Evolutionary conservation across 2,113 vertebrate genomes (phyloP).

Genomic region (Tragelaphus scriptus): DNA sequence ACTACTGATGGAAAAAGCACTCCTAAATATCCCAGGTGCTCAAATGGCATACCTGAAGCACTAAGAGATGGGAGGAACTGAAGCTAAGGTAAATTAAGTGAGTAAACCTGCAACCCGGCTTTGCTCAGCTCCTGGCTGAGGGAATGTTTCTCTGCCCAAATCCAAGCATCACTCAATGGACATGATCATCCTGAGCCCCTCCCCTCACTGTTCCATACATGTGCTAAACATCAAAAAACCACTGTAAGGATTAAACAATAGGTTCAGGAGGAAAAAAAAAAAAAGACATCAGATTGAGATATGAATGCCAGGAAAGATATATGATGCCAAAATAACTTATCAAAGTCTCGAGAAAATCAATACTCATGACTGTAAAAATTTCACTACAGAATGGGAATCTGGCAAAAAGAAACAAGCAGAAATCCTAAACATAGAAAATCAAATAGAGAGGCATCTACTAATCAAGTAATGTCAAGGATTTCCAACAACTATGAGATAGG

Average conservation of each 20-base stretch:
- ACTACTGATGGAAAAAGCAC: neutral
- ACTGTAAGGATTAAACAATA: neutral
- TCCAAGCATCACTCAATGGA: neutral
- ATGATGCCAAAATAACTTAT: neutral
- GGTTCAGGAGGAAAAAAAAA: neutral
- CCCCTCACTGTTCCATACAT: neutral
- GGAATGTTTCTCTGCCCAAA: neutral
- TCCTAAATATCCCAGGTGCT: neutral
- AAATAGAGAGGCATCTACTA: neutral
- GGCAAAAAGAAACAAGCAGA: neutral
- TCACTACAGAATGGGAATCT: neutral
- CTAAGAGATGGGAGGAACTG: neutral
- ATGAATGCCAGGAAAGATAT: neutral
- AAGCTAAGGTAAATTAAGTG: neutral
- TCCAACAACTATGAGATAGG: neutral
- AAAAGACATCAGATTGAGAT: neutral
- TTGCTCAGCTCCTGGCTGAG: neutral
- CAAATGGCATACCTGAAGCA: neutral
- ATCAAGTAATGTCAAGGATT: neutral
- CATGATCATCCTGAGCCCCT: neutral
- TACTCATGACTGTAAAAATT: neutral
- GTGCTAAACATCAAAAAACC: neutral
- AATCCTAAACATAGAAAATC: neutral
- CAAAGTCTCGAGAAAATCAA: neutral
- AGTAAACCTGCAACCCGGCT: neutral